Conservation (phyloP, 2,888 invertebrate species). For the Laspeyria flexula region DNA sequence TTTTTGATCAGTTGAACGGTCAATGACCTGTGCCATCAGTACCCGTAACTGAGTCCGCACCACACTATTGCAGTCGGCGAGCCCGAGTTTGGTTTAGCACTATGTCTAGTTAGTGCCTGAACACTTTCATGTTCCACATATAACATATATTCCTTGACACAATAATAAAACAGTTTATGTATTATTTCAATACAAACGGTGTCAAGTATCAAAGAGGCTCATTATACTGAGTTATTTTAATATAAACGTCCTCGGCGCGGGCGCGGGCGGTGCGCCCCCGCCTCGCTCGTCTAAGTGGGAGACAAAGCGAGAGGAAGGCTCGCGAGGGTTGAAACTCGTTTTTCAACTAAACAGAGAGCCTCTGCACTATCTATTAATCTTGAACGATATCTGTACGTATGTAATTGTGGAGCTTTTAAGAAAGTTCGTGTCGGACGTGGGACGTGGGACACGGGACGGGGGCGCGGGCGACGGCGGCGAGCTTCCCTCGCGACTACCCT, state of each 20-base stretch:
- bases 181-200: too few species aligned
- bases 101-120: too few species aligned
- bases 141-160: too few species aligned
- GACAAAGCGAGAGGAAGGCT: background rate
- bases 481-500: background rate
- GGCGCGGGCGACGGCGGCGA: background rate
- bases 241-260: background rate
- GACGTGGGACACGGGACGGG: background rate
- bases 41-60: too few species aligned
- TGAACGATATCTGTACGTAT: slow-evolving; percentile 7
- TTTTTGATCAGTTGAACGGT: too few species aligned
- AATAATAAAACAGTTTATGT: too few species aligned
- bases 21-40: too few species aligned
- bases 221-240: background rate
- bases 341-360: slow-evolving; percentile 4
- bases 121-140: too few species aligned
- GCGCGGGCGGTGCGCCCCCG: too few species aligned
- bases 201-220: background rate
- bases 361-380: slow-evolving; percentile 6
- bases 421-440: slow-evolving; percentile 7
- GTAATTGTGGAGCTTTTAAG: slow-evolving; percentile 15
- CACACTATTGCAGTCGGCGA: too few species aligned
- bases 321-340: slow-evolving; percentile 3
- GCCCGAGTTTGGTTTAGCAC: too few species aligned
- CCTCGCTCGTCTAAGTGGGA: background rate